A percentile compares a stretch with the other conserved stretches of the same genome.
phyloP scores from a whole-genome alignment of 2,888 invertebrate genomes.

The Drosophila percnosoma region DNA sequence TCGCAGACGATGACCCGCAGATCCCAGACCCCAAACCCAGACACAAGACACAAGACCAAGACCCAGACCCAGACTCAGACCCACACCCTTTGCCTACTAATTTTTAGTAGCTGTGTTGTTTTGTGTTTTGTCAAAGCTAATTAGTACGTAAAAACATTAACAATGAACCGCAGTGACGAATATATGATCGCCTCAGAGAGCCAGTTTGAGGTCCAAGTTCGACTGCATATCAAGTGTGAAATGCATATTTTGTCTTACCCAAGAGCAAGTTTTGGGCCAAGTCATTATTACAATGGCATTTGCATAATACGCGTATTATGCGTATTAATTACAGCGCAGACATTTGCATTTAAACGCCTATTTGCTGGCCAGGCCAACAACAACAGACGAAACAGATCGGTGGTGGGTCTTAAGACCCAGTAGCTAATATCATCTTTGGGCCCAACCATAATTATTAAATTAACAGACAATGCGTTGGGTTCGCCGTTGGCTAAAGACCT shows the following conservation, averaged over 20 bases:
- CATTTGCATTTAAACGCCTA: constrained; percentile 80
- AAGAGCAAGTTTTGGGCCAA: constrained; percentile 47
- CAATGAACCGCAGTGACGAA: constrained; percentile 71
- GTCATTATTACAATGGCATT: constrained; percentile 75
- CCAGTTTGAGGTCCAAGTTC: constrained; percentile 18
- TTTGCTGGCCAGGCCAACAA: constrained; percentile 59
- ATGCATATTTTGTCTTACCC: constrained; percentile 60
- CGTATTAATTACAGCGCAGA: constrained; percentile 81
- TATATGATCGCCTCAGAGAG: constrained; percentile 57
- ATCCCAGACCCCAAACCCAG: constrained; percentile 23
- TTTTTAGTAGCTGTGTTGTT: constrained; percentile 71
- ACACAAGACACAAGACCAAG: constrained; percentile 32
- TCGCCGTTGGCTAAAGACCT: constrained; percentile 48
- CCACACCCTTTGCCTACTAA: constrained; percentile 61
- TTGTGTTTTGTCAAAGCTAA: constrained; percentile 82
- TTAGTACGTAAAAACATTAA: constrained; percentile 79
- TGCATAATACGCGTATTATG: constrained; percentile 79
- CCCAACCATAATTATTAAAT: constrained; percentile 74
- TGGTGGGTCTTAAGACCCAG: constrained; percentile 62
- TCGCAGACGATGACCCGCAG: constrained; percentile 62
- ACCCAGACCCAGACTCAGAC: constrained; percentile 4
- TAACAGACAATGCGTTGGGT: constrained; percentile 64
- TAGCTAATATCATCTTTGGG: constrained; percentile 57
- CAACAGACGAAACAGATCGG: constrained; percentile 31
- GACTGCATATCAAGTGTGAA: constrained; percentile 68